Evolutionary conservation across 2,113 vertebrate genomes (phyloP).

Genomic region (Parus major): DNA sequence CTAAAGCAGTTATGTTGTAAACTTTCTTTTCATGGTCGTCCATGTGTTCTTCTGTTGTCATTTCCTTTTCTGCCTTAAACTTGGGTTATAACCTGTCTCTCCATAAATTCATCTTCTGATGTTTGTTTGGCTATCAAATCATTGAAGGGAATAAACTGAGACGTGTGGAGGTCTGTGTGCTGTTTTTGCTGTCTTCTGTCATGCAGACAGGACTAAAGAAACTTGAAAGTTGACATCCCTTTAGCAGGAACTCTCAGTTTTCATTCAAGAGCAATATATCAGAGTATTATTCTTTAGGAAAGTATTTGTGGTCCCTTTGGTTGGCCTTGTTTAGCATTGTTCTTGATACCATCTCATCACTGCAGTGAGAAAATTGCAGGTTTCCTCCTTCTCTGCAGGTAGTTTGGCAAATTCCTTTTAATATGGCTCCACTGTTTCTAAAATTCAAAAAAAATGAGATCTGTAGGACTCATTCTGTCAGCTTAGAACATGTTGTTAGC

Average conservation of each 20-base stretch:
- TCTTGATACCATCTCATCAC: not conserved
- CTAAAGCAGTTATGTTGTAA: not conserved
- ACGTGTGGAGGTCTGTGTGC: not conserved
- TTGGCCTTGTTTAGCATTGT: not conserved
- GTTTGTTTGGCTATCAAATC: not conserved
- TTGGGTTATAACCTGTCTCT: not conserved
- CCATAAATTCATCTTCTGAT: not conserved
- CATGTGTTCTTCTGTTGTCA: not conserved
- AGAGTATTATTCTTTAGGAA: not conserved
- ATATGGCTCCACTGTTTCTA: not conserved
- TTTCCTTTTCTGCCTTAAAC: not conserved
- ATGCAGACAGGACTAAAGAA: not conserved
- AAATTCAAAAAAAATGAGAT: not conserved
- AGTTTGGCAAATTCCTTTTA: not conserved
- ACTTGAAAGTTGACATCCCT: not conserved
- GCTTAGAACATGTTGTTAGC: constrained; percentile 6
- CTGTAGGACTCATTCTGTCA: not conserved
- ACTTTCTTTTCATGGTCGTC: not conserved
- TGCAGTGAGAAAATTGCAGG: not conserved
- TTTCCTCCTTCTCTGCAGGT: not conserved
- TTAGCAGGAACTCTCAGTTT: not conserved
- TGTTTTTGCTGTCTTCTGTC: not conserved
- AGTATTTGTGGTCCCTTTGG: not conserved
- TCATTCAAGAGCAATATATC: not conserved
- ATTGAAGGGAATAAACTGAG: not conserved